Evolutionary conservation across 2,113 vertebrate genomes (phyloP).

Genomic region (Columbina picui): DNA sequence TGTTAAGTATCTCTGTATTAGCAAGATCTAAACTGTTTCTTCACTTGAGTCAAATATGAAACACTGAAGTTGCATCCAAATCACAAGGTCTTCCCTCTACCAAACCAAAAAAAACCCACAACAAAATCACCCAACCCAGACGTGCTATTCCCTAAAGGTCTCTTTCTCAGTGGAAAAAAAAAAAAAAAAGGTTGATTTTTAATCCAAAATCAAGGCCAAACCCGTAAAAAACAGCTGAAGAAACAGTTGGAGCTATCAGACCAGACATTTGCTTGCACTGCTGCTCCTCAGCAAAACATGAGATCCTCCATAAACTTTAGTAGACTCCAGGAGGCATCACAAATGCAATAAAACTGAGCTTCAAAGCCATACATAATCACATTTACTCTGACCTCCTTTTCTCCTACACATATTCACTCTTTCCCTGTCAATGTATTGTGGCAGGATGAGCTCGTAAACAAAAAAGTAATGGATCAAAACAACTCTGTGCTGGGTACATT

Average conservation of each 20-base stretch:
- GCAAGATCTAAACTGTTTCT: background rate
- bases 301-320: background rate
- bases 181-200: background rate
- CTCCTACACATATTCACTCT: background rate
- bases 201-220: background rate
- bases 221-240: background rate
- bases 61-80: background rate
- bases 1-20: background rate
- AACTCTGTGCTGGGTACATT: accelerated
- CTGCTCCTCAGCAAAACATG: background rate
- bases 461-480: background rate
- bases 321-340: background rate
- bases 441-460: background rate
- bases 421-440: background rate
- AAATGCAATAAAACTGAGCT: background rate
- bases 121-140: background rate
- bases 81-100: background rate
- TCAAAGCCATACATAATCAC: background rate
- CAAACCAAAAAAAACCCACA: background rate
- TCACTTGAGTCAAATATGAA: background rate
- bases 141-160: background rate
- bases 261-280: background rate
- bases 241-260: background rate
- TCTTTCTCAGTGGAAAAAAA: background rate
- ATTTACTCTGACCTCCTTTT: background rate